Evolutionary conservation across 2,797 vertebrate genomes (phyloP), one percentile per base, ranked within the genome.

Genomic region (Toxotes lorentzi): DNA sequence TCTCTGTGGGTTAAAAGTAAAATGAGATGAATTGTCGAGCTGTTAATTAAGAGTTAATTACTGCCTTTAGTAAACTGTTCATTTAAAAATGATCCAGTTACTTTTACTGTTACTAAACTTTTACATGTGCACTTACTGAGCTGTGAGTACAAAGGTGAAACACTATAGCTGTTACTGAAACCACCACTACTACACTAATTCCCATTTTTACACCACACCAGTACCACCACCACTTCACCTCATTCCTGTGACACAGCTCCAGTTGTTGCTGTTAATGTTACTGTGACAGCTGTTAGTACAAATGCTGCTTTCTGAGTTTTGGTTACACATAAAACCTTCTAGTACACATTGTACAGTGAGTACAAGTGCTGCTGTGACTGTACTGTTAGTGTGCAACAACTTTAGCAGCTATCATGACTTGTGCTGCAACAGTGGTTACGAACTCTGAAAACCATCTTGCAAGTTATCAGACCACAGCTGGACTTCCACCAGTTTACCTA

Each of bases 41-140:
- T 7, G 19, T 59, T 76, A 69, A 77, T 85, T 77, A 67, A 63
- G 48, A 72, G 70, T 17, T 78, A 61, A 79, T 83, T 69, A 73
- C 19, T 17, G 38, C 60, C 41, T 60, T 45, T 7, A 32, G 64
- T 59, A 40, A 78, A 75, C 66, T 65, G 45, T 82, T 78, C 9
- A 32, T 50, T 40, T 50, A 51, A 62, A 59, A 74, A 71, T 63
- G 4, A 56, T 30, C 38, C 38, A 23, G 17, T 19, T 32, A 30
- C 54, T 60, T 40, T 23, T 13, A 27, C 23, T 53, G 23, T 7
- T 24, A n/a, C 48, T 12, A 13, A 21, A n/a, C 7, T 23, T 23
- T 47, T 4, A 61, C 45, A 32, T n/a, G n/a, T 30, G 13, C 16
- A 30, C 41, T 27, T 14, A 40, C 16, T 43, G 6, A 34, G 19